Percentiles rank a stretch among this genome's conserved stretches.
These are phyloP conservation scores for Sciaenops ocellatus DNA, from an alignment of 2,797 vertebrate genomes.

Conservation along the genomic window DNA sequence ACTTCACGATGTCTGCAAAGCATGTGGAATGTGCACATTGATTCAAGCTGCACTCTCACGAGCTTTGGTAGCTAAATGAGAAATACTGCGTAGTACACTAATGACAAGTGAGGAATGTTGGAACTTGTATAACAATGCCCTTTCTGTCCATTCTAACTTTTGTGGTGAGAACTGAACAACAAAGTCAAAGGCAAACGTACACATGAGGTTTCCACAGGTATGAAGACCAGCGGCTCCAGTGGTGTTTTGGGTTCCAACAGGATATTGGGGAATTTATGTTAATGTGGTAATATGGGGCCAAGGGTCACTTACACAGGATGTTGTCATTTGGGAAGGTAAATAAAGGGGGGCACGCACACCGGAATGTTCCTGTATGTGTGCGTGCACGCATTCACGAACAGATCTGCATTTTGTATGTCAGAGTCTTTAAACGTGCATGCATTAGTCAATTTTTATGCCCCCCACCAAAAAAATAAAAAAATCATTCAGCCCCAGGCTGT, in stretches of 20 bases:
- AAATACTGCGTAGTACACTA: neutral
- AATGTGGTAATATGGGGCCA: constrained; percentile 60
- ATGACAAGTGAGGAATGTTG: constrained; percentile 24
- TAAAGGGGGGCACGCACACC: constrained; percentile 28
- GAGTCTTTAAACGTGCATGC: constrained; percentile 24
- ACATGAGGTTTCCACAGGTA: constrained; percentile 45
- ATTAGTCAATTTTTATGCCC: constrained; percentile 23
- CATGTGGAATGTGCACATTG: neutral
- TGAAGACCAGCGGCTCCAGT: constrained; percentile 50
- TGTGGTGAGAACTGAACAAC: constrained; percentile 37
- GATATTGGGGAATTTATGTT: constrained; percentile 73
- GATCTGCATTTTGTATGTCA: constrained; percentile 19
- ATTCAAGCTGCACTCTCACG: neutral
- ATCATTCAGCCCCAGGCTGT: constrained; percentile 7
- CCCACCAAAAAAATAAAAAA: no score
- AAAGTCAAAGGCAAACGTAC: constrained; percentile 33
- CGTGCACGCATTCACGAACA: constrained; percentile 26
- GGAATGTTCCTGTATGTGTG: constrained; percentile 37
- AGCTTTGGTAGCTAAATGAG: neutral
- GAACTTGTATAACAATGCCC: constrained; percentile 39
- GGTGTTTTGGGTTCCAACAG: constrained; percentile 58
- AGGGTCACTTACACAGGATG: constrained; percentile 68
- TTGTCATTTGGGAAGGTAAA: constrained; percentile 73
- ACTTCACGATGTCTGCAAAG: constrained; percentile 4
- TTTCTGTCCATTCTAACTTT: constrained; percentile 32